Evolutionary conservation across 1,140 invertebrate genomes (phyloP).

Genomic region (Drosophila ananassae): DNA sequence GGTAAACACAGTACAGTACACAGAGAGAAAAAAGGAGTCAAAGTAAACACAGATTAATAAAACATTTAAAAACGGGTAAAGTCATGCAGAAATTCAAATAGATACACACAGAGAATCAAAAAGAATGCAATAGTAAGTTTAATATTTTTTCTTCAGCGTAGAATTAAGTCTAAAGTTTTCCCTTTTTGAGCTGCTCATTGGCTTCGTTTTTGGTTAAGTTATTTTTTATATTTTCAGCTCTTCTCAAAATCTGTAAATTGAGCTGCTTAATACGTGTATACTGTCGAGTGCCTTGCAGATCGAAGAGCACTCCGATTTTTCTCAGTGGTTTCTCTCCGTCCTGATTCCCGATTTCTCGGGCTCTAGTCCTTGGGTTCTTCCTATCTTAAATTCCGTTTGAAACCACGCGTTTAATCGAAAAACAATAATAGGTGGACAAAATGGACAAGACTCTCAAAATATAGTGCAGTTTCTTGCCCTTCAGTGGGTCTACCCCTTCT

Average conservation of each 20-base stretch:
- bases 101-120: background rate
- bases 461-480: background rate
- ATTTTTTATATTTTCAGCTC: background rate
- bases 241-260: background rate
- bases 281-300: no score
- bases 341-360: no score
- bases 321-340: background rate
- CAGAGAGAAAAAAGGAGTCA: no score
- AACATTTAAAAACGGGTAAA: background rate
- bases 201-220: background rate
- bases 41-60: no score
- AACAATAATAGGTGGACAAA: background rate
- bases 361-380: background rate
- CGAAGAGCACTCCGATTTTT: background rate
- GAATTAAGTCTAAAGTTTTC: background rate
- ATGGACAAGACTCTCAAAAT: background rate
- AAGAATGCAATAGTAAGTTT: background rate
- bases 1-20: background rate
- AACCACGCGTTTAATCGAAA: conserved; percentile 4
- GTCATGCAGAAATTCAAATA: background rate
- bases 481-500: background rate
- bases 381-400: background rate
- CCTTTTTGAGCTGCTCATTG: background rate
- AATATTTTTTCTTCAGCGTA: background rate
- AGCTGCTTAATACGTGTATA: background rate